phyloP scores from a whole-genome alignment of 92 coral and sea anemone genomes.

The Porites evermanni region DNA sequence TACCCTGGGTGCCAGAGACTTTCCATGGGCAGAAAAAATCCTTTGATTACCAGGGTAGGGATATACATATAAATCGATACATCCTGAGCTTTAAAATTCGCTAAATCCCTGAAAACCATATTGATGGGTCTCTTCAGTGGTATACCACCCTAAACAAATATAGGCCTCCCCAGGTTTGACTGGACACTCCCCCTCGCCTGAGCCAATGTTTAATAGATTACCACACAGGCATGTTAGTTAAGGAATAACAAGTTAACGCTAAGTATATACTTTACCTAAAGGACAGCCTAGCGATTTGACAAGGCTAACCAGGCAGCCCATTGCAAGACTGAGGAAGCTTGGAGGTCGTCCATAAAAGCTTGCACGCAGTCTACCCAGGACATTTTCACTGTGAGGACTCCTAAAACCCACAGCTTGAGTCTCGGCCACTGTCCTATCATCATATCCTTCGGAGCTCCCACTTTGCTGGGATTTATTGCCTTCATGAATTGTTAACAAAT shows the following conservation, averaged over 20 bases:
- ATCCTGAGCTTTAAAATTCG: too few species aligned
- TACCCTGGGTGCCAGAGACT: neutral
- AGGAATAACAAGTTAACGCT: too few species aligned
- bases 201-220: too few species aligned
- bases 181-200: too few species aligned
- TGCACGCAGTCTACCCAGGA: conserved; percentile 81
- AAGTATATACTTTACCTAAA: conserved; percentile 55
- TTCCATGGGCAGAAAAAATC: too few species aligned
- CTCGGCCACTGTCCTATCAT: conserved; percentile 88
- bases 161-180: too few species aligned
- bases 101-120: too few species aligned
- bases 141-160: too few species aligned
- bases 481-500: conserved; percentile 68
- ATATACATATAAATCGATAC: neutral
- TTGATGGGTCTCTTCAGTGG: too few species aligned
- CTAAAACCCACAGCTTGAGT: conserved; percentile 79
- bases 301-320: conserved; percentile 81
- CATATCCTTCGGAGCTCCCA: conserved; percentile 67
- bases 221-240: too few species aligned
- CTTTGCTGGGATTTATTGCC: conserved; percentile 66
- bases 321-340: conserved; percentile 71
- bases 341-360: conserved; percentile 91
- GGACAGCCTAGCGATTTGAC: conserved; percentile 93
- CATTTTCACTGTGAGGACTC: conserved; percentile 82
- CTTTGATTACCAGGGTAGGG: too few species aligned